Percentiles rank a stretch among this genome's conserved stretches.
These are phyloP conservation scores for Aphelenchoides besseyi DNA, from an alignment of 1,140 invertebrate genomes.

Conservation along the genomic window DNA sequence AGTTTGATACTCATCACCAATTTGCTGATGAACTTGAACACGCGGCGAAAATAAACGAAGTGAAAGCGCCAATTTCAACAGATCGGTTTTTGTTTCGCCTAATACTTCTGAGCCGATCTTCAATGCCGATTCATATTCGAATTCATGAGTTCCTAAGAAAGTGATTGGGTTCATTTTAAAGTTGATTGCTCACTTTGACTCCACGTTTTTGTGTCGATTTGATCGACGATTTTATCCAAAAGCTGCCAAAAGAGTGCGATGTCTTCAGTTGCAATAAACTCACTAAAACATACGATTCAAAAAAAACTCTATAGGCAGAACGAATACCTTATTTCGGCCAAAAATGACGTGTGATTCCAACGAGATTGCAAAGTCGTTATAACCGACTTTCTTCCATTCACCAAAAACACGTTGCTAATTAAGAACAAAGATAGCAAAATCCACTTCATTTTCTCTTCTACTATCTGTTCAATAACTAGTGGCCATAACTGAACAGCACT, in stretches of 20 bases:
- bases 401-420: neutral
- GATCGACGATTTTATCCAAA: conserved; percentile 33
- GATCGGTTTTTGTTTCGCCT: conserved; percentile 27
- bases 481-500: neutral
- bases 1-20: conserved; percentile 24
- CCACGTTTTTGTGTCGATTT: conserved; percentile 26
- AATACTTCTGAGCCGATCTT: conserved; percentile 32
- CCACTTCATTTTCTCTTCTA: neutral
- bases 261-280: conserved; percentile 53
- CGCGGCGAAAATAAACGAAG: conserved; percentile 53
- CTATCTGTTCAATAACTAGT: neutral
- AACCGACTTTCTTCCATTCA: conserved; percentile 44
- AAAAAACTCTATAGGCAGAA: conserved; percentile 6
- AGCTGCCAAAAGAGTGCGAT: conserved; percentile 48
- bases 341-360: conserved; percentile 58
- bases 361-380: conserved; percentile 49
- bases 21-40: conserved; percentile 55
- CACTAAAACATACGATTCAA: conserved; percentile 40
- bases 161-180: neutral
- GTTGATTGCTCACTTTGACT: conserved; percentile 18
- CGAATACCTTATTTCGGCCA: conserved; percentile 60
- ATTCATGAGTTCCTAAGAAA: conserved; percentile 44
- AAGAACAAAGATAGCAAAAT: neutral
- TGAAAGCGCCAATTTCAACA: conserved; percentile 56
- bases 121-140: conserved; percentile 51